Percentiles rank a stretch among this genome's conserved stretches.
These are phyloP conservation scores for Acanthaster planci DNA, from an alignment of 35 echinoderm and acorn worm genomes.

Conservation along the genomic window DNA sequence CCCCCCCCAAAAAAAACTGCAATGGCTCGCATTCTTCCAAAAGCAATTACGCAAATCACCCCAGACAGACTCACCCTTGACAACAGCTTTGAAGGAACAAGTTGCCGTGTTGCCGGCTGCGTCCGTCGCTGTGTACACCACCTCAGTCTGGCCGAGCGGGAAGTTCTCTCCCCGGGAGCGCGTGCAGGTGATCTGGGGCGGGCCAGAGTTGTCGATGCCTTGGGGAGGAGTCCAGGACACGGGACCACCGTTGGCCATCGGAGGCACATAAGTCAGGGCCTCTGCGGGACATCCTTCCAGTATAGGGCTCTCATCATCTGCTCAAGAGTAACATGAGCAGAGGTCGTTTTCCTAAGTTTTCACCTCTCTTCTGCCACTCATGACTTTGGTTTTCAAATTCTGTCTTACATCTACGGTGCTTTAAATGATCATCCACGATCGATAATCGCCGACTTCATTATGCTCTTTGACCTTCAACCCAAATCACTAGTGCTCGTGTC, in stretches of 20 bases:
- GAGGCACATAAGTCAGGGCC: background rate
- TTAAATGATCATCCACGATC: too few species aligned
- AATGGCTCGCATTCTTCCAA: too few species aligned
- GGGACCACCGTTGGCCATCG: background rate
- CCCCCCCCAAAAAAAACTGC: too few species aligned
- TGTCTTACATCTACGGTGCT: too few species aligned
- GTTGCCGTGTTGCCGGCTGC: constrained; percentile 52
- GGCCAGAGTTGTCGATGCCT: background rate
- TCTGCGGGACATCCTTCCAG: constrained; percentile 5
- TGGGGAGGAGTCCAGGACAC: background rate
- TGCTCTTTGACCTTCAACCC: too few species aligned
- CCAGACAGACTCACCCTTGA: constrained; percentile 43
- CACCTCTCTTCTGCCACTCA: too few species aligned
- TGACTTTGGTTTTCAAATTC: too few species aligned
- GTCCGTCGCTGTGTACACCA: constrained; percentile 67
- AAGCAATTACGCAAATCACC: too few species aligned
- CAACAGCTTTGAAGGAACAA: constrained; percentile 44
- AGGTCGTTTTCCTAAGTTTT: too few species aligned
- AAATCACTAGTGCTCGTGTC: too few species aligned
- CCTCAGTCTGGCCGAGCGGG: constrained; percentile 45
- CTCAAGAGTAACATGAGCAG: background rate
- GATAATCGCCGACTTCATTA: too few species aligned
- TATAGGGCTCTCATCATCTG: background rate
- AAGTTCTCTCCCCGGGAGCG: constrained; percentile 39
- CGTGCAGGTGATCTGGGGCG: background rate